These are phyloP conservation scores for Bubo bubo DNA, from an alignment of 2,113 vertebrate genomes.

Conservation along the genomic window DNA sequence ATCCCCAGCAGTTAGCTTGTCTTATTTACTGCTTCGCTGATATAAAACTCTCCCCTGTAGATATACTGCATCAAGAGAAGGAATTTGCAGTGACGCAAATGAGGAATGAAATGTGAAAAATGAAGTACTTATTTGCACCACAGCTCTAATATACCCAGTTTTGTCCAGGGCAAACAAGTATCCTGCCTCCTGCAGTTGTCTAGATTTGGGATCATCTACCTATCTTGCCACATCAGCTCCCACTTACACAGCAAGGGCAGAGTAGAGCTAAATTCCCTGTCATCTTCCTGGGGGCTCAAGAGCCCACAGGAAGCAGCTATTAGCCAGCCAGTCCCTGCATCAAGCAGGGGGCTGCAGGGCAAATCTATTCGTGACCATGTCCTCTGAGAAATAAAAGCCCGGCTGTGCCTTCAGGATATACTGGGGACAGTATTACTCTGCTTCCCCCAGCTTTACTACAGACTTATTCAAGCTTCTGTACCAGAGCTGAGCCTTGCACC, in stretches of 20 bases:
- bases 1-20: neutral
- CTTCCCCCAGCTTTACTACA: neutral
- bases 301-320: neutral
- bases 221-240: neutral
- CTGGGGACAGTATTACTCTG: neutral
- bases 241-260: neutral
- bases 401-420: neutral
- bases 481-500: neutral
- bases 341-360: neutral
- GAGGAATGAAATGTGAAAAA: neutral
- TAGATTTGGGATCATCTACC: neutral
- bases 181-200: neutral
- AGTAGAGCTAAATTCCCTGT: neutral
- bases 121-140: neutral
- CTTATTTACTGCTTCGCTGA: neutral
- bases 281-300: neutral
- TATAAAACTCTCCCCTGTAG: neutral
- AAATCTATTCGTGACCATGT: neutral
- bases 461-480: neutral
- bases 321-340: neutral
- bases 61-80: neutral
- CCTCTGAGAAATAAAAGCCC: neutral
- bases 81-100: neutral
- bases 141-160: neutral
- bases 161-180: neutral